Evolutionary conservation across 1,140 invertebrate genomes (phyloP), one percentile per base, ranked within the genome.

Genomic region (Andricus grossulariae): DNA sequence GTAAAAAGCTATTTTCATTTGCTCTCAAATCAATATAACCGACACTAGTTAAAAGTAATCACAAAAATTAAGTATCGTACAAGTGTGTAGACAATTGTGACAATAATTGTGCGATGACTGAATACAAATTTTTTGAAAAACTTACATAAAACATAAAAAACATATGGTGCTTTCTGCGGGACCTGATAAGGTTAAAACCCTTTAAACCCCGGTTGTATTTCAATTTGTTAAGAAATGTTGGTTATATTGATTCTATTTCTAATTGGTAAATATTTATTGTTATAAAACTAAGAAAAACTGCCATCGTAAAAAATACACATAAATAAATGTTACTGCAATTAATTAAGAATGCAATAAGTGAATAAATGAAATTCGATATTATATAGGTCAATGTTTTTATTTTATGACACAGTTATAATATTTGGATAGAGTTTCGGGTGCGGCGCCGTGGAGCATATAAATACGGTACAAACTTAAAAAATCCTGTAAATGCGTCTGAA

Each of bases 381-480:
- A 12, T 54, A 73, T 52, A 54, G 18, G 71, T 50, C 39, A 51
- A 21, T 50, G 50, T 50, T 72, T 77, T 77, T 60, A 57, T 74
- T 78, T 78, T 12, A 39, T 74, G 77, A 78, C 77, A 78, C 77
- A 78, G 57, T 74, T 71, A 52, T 52, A 60, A 70, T 78, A 75
- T 78, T 74, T 74, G 73, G 39, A 54, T 74, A 78, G 66, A 78
- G 49, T 74, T 52, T 85, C 74, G 77, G 79, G 83, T 86, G 86
- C 79, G 82, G 79, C 83, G 81, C 83, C 82, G 82, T 87, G 87
- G 80, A 88, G 84, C 83, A 80, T 89, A 89, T 87, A 89, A 89
- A 88, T 87, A 88, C 86, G 81, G 84, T 89, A 89, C 81, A 89
- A 89, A 89, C 87, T 86, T 88, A 88, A 88, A 89, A 45, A 89